Evolutionary conservation across 1,140 invertebrate species (phyloP).

Genomic region (Ceratosolen solmsi): DNA sequence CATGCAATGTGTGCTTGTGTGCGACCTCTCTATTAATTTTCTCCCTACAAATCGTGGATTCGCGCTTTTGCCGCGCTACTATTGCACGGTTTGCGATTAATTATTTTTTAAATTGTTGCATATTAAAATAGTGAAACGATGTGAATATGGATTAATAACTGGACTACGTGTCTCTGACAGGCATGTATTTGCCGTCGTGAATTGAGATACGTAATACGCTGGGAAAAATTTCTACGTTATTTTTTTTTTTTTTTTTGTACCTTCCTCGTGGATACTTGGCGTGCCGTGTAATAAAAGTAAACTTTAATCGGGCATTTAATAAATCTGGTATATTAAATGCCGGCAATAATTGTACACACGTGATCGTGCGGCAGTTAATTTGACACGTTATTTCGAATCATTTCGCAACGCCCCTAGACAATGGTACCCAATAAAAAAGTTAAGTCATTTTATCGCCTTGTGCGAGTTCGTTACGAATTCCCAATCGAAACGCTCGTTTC

Average conservation of each 20-base stretch:
- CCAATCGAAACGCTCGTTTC: neutral
- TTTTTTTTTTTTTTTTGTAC: neutral
- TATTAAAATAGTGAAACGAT: neutral
- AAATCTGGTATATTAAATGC: neutral
- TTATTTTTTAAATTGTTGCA: neutral
- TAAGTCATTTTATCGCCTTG: neutral
- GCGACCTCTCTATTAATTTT: neutral
- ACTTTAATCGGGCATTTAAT: neutral
- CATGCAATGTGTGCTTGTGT: neutral
- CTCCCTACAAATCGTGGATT: neutral
- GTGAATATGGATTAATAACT: neutral
- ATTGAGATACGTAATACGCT: neutral
- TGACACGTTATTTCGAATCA: neutral
- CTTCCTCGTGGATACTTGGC: too few species aligned
- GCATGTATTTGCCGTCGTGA: neutral
- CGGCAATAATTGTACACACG: neutral
- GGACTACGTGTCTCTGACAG: neutral
- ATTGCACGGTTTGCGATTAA: neutral
- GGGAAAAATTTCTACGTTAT: neutral
- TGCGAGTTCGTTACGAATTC: neutral
- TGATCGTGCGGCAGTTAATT: neutral
- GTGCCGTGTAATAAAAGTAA: neutral
- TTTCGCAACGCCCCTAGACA: neutral
- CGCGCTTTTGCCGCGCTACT: neutral
- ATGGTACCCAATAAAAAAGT: neutral